Percentiles rank a stretch among this genome's conserved stretches.
Evolutionary conservation across 2,797 vertebrate species (phyloP).

Genomic region (Rhinatrema bivittatum): DNA sequence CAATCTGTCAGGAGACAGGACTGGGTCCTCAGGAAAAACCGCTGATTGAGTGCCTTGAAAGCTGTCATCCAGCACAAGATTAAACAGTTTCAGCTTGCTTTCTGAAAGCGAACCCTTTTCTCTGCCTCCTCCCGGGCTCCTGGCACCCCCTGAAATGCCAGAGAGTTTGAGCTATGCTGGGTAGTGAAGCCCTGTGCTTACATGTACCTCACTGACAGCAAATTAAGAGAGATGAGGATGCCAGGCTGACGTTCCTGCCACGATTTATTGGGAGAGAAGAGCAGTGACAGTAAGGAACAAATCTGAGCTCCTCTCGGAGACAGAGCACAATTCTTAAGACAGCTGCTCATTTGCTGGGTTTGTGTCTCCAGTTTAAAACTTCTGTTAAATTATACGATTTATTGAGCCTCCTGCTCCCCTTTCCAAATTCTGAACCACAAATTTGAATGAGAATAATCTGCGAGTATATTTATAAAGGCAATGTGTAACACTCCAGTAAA

Average conservation of each 20-base stretch:
- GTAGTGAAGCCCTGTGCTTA: not conserved
- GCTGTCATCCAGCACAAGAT: conserved; percentile 34
- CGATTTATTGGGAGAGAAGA: conserved; percentile 27
- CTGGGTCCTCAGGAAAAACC: conserved; percentile 26
- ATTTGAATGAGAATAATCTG: conserved; percentile 17
- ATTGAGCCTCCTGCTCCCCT: not conserved
- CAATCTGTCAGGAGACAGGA: conserved; percentile 30
- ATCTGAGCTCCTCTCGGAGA: conserved; percentile 25
- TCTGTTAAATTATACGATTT: conserved; percentile 17
- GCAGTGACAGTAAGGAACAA: conserved; percentile 30
- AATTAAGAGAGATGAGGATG: conserved; percentile 15
- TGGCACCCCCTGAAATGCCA: no score
- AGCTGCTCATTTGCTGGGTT: conserved; percentile 7
- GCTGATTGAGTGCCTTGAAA: conserved; percentile 31
- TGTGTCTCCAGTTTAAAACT: conserved; percentile 16
- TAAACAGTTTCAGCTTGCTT: conserved; percentile 30
- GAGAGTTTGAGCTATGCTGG: not conserved
- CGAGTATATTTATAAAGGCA: conserved; percentile 6
- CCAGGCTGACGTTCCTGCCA: conserved; percentile 23
- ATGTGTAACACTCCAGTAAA: no score
- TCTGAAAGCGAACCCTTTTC: no score
- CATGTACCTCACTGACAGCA: not conserved
- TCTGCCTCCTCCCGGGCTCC: no score
- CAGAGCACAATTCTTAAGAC: conserved; percentile 23
- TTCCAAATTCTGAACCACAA: conserved; percentile 8